Evolutionary conservation across 1,140 invertebrate species (phyloP).

Genomic region (Schlechtendalia chinensis): DNA sequence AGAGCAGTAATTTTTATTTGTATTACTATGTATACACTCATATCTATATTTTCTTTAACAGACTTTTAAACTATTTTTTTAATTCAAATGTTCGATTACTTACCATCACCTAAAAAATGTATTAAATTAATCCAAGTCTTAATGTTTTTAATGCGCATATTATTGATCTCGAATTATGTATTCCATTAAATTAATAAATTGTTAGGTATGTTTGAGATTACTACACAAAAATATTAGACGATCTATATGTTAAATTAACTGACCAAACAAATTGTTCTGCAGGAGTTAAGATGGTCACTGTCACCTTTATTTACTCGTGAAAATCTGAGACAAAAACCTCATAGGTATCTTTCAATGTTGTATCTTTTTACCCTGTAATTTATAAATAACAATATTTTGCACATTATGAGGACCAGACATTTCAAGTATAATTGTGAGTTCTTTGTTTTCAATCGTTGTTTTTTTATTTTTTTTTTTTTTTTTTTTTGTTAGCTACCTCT

Average conservation of each 20-base stretch:
- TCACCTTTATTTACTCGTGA: background rate
- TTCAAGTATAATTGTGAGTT: background rate
- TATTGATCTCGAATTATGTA: constrained; percentile 47
- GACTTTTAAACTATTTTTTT: constrained; percentile 18
- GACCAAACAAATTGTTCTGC: constrained; percentile 14
- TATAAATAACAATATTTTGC: background rate
- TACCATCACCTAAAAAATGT: background rate
- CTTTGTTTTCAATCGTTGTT: background rate
- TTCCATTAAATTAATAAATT: constrained; percentile 42
- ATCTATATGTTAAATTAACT: constrained; percentile 12
- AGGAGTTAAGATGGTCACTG: constrained; percentile 36
- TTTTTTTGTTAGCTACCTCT: constrained; percentile 39
- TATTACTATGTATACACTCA: background rate
- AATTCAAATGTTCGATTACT: constrained; percentile 22
- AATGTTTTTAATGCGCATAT: constrained; percentile 26
- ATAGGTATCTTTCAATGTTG: too few relatives aligned
- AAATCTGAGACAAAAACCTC: background rate
- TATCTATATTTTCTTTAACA: constrained; percentile 17
- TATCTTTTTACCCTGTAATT: background rate
- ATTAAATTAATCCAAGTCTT: background rate
- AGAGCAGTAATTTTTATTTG: constrained; percentile 31
- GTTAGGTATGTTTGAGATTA: constrained; percentile 32
- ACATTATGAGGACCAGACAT: background rate
- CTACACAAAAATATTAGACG: background rate
- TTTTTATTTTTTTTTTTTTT: too few relatives aligned